Evolutionary conservation across 2,797 vertebrate genomes (phyloP), one percentile per base, ranked within the genome.

Genomic region (Mormyrus hasselquistii): DNA sequence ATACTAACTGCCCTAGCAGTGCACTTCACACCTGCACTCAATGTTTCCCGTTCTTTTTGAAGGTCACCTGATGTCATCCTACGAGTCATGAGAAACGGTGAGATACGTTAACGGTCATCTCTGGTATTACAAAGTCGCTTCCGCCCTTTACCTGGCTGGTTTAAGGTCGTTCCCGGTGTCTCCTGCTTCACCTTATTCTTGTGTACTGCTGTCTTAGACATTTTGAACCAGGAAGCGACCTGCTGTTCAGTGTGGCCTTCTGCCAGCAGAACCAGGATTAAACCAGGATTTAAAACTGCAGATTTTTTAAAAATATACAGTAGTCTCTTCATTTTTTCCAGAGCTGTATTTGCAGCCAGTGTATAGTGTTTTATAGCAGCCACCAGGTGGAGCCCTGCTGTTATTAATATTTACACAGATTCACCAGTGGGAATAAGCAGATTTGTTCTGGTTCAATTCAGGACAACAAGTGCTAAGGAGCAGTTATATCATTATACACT

Each of bases 301-400:
- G 57, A 22, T 59, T 22, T 59, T 59, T 8, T 1, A 0, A 22
- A 55, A 57, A 57, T 59, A 59, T 22, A 8, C 19, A 59, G 59
- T 25, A n/a, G 6, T 59, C 55, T 59, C 19, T 29, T 29, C 22
- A 1, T 22, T 22, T 8, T 59, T 59, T 22, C 57, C 57, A 59
- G 57, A 59, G 2, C n/a, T 9, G 8, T 73, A 73, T 73, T 4
- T 73, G 65, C n/a, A 9, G 34, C n/a, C 47, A 69, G 50, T 25
- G 62, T 22, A 62, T n/a, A 55, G 53, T 49, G 59, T 25, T 4
- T 25, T 69, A 14, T 22, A 41, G 29, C 29, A 47, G 44, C 90
- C 90, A 89, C 79, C 53, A 88, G 88, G 86, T 79, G 88, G 90
- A 73, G 90, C 55, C 44, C 55, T 83, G 52, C 44, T 84, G 50